Conservation (phyloP, 2,113 vertebrate genomes). For the Rhabdornis inornatus region DNA sequence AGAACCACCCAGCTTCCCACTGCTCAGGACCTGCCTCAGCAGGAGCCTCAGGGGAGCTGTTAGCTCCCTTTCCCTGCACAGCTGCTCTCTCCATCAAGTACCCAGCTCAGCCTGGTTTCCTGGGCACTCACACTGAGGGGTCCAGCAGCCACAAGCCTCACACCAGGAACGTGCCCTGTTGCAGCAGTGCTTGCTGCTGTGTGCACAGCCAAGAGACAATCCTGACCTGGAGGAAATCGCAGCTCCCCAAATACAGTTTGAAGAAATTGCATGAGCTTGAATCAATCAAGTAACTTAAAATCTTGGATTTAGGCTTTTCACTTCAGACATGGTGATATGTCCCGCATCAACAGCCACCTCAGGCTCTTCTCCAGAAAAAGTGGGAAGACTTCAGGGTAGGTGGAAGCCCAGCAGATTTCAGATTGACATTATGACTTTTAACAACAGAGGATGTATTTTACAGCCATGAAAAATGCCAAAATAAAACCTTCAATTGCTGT, state of each 20-base stretch:
- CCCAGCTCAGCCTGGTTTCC: background rate
- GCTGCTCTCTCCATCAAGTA: fast-evolving
- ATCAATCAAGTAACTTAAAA: background rate
- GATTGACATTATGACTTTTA: background rate
- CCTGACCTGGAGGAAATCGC: background rate
- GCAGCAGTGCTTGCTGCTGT: background rate
- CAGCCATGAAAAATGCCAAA: background rate
- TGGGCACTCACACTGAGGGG: background rate
- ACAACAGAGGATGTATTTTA: background rate
- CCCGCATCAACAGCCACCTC: background rate
- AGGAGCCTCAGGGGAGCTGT: background rate
- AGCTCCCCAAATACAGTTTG: background rate
- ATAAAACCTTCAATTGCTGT: background rate
- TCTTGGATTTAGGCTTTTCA: background rate
- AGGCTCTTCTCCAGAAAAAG: background rate
- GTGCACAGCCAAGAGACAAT: background rate
- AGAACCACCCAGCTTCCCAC: background rate
- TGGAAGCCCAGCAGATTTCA: background rate
- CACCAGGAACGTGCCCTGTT: background rate
- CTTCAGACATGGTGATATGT: background rate
- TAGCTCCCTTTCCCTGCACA: background rate
- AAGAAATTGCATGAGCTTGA: background rate
- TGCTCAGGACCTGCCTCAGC: background rate
- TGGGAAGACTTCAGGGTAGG: background rate
- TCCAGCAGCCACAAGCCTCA: background rate